Conservation (phyloP, 2,113 vertebrate genomes). For the Eptesicus fuscus region DNA sequence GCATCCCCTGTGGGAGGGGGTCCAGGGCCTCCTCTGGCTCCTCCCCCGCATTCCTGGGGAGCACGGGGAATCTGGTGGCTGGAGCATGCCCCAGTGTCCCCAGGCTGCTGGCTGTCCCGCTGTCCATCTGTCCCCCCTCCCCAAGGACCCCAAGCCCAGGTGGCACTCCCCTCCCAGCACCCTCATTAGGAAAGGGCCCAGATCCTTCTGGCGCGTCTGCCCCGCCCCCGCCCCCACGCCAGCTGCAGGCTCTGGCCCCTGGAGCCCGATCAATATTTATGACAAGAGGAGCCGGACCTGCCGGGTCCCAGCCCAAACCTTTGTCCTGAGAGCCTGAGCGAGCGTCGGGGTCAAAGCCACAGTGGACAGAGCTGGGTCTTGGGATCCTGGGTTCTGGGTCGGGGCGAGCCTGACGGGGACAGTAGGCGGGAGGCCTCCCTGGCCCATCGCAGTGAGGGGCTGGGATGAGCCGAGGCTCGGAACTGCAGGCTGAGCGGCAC, state of each 20-base stretch:
- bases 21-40: background rate
- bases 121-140: constrained; percentile 65
- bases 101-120: constrained; percentile 9
- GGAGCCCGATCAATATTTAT: constrained; percentile 74
- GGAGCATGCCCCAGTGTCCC: background rate
- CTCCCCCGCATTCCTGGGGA: constrained; percentile 52
- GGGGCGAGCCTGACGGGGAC: background rate
- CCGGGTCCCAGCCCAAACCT: constrained; percentile 54
- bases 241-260: constrained; percentile 62
- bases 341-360: background rate
- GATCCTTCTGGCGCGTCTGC: constrained; percentile 27
- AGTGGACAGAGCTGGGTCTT: background rate
- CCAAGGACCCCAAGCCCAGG: constrained; percentile 44
- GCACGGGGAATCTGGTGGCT: background rate
- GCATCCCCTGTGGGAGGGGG: background rate
- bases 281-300: constrained; percentile 62
- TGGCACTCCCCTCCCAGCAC: constrained; percentile 6
- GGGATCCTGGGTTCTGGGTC: too few relatives aligned
- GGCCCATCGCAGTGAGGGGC: background rate
- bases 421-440: background rate
- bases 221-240: background rate
- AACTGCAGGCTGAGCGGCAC: background rate
- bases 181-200: constrained; percentile 66
- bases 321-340: constrained; percentile 33
- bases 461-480: too few relatives aligned